phyloP scores from a whole-genome alignment of 2,113 vertebrate species.

The Verasper variegatus region DNA sequence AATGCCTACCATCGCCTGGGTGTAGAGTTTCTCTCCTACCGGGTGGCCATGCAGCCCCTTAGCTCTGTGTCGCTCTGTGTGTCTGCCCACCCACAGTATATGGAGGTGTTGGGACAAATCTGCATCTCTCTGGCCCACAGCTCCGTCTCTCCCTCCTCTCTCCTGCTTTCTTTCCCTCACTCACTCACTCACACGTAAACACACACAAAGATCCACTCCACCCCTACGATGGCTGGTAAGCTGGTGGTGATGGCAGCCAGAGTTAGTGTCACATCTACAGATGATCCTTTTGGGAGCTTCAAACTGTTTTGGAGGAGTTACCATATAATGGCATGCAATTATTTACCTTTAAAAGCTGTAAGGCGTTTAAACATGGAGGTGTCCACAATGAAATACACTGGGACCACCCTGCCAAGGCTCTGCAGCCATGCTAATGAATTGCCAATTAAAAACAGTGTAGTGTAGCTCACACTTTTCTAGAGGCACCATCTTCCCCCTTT shows the following conservation, averaged over 20 bases:
- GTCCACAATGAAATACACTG: constrained; percentile 30
- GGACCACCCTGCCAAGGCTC: constrained; percentile 36
- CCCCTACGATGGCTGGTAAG: constrained; percentile 29
- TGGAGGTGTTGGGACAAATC: constrained; percentile 74
- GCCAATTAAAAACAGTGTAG: constrained; percentile 55
- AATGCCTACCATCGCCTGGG: constrained; percentile 62
- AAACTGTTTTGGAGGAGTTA: constrained; percentile 26
- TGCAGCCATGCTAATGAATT: constrained; percentile 56
- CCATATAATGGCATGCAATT: constrained; percentile 3
- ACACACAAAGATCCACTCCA: constrained; percentile 33
- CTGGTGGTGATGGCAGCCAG: constrained; percentile 42
- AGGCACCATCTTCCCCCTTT: constrained; percentile 73
- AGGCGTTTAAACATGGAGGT: constrained; percentile 10
- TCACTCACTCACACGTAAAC: constrained; percentile 11
- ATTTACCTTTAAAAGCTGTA: neutral
- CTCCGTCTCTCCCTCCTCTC: constrained; percentile 15
- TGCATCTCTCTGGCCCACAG: constrained; percentile 62
- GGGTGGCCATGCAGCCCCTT: constrained; percentile 71
- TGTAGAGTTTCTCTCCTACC: constrained; percentile 68
- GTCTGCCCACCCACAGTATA: constrained; percentile 76
- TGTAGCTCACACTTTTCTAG: constrained; percentile 67
- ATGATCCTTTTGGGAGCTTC: constrained; percentile 39
- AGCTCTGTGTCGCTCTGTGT: constrained; percentile 64
- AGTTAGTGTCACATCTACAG: constrained; percentile 34
- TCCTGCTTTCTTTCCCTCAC: neutral